These are phyloP conservation scores for Notarius lentiginosus DNA, from an alignment of 2,113 vertebrate genomes.

Conservation along the genomic window DNA sequence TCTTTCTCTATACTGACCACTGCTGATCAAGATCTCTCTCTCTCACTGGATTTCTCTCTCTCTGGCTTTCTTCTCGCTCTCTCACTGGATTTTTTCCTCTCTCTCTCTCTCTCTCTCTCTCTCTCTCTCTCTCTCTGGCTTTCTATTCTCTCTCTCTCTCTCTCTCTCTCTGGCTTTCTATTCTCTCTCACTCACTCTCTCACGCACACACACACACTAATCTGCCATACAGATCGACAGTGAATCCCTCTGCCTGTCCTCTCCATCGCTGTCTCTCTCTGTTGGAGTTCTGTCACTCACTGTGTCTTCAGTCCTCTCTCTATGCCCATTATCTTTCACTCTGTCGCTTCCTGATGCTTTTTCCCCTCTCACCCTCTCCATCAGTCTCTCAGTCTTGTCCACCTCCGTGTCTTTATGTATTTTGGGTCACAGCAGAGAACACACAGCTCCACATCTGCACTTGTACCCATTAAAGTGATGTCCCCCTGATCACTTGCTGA, in stretches of 20 bases:
- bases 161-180: not conserved
- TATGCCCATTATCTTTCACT: too few relatives aligned
- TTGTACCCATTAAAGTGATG: not conserved
- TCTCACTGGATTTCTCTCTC: not conserved
- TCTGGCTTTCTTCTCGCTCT: too few relatives aligned
- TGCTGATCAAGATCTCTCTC: not conserved
- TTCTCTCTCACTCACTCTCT: too few relatives aligned
- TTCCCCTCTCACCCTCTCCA: not conserved
- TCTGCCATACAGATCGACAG: too few relatives aligned
- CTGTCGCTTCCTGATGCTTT: not conserved
- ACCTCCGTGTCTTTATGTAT: not conserved
- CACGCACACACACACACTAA: too few relatives aligned
- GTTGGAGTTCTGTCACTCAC: too few relatives aligned
- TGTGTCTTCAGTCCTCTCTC: too few relatives aligned
- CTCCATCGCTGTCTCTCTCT: too few relatives aligned
- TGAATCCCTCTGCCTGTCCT: not conserved
- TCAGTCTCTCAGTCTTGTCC: too few relatives aligned
- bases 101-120: not conserved
- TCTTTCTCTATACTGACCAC: not conserved
- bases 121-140: too few relatives aligned
- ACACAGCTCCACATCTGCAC: not conserved
- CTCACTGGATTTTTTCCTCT: too few relatives aligned
- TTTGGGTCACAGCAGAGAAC: slow-evolving; percentile 16
- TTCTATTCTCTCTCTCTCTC: not conserved
- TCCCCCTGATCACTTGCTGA: not conserved